Base-by-base conservation (phyloP, 2,888 invertebrate genomes). In the Apamea crenata region DNA sequence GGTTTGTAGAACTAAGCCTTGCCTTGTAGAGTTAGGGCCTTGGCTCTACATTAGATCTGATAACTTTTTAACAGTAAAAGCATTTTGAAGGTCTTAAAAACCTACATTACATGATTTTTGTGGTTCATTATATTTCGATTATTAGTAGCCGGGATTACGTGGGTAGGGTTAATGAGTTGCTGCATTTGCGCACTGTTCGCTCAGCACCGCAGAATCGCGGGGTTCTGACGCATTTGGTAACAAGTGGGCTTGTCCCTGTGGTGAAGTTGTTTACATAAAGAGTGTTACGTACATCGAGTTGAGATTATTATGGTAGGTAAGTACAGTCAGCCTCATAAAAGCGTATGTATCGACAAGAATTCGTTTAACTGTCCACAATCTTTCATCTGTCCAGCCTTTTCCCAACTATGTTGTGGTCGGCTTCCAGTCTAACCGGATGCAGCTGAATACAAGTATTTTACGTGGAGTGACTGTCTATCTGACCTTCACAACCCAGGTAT, bases 221-320 rank as follows among this genome's bases (percentile, higher is more conserved):
- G 7, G 12, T 80, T 73, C 61, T 86, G 87, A 77, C 86, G 77
- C 77, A 84, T 53, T 76, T 36, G 72, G 44, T 36, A 63, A 77
- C 29, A 21, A 66, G 67, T 78, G 85, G 87, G 80, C 87, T 74
- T 87, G 85, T 87, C 87, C 87, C 70, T 56, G 50, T 12, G n/a
- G 56, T 71, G 18, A 25, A 67, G 36, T 83, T 83, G 69, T 86
- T 87, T 78, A 76, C 59, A 56, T 53, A 36, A 16, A 36, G 21
- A n/a, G 12, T 61, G n/a, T 66, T 86, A 82, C 53, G 44, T 73
- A 32, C 25, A 59, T 63, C 2, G 16, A 53, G 25, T 21, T 25
- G n/a, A 32, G 18, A 69, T n/a, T 21, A 53, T 63, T 74, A 47
- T 59, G 29, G 14, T 47, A 63, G 36, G 25, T 59, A 44, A n/a